Percentiles rank a stretch among this genome's conserved stretches.
Evolutionary conservation across 2,797 vertebrate genomes (phyloP).

Genomic region (Echiichthys vipera): DNA sequence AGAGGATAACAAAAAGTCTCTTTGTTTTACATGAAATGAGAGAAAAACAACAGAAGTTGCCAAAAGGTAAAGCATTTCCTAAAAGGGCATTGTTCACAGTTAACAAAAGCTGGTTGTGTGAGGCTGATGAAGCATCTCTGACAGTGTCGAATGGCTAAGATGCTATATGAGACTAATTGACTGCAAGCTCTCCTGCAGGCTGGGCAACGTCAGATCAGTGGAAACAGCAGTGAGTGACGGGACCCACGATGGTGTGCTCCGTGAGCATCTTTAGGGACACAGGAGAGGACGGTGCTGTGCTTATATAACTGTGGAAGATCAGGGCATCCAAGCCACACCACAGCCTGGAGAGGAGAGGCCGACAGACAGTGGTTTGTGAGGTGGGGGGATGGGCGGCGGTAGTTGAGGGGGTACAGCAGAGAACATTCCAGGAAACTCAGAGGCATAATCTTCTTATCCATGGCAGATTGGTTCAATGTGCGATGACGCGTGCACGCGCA

Average conservation of each 20-base stretch:
- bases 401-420: conserved; percentile 65
- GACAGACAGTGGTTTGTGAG: conserved; percentile 49
- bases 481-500: conserved; percentile 41
- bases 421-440: conserved; percentile 81
- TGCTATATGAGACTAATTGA: conserved; percentile 24
- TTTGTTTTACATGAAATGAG: conserved; percentile 26
- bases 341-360: conserved; percentile 39
- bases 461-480: conserved; percentile 76
- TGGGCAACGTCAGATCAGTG: conserved; percentile 16
- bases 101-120: conserved; percentile 19
- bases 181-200: conserved; percentile 33
- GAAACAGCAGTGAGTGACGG: conserved; percentile 35
- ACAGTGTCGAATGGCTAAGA: conserved; percentile 8
- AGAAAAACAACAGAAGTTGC: conserved; percentile 4
- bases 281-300: conserved; percentile 39
- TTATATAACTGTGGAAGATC: conserved; percentile 76
- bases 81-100: background rate
- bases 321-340: conserved; percentile 58
- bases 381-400: conserved; percentile 46
- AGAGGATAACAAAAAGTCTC: background rate
- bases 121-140: conserved; percentile 4
- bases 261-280: conserved; percentile 42
- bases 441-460: conserved; percentile 84
- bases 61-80: conserved; percentile 17
- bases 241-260: conserved; percentile 19